Evolutionary conservation across 2,888 invertebrate species (phyloP), one percentile per base, ranked within the genome.

Genomic region (Hydraecia micacea): DNA sequence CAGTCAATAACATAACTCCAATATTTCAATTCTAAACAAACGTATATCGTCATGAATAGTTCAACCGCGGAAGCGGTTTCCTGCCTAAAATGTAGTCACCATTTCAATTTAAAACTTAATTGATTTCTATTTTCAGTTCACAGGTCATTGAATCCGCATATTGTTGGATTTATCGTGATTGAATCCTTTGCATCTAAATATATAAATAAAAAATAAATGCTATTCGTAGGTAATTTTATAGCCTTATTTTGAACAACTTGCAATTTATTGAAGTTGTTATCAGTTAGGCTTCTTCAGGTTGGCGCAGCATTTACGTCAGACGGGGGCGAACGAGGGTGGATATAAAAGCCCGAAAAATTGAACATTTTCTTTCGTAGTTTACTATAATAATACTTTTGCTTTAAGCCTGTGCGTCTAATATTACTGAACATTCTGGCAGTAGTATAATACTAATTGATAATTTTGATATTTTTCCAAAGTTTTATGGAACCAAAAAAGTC

Each of bases 11-110:
- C 80, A 73, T 58, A 73, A 80, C 72, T 65, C 39, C 42, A 80
- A 66, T 83, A 80, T 68, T 76, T 75, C 66, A 72, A 73, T 82
- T 75, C 77, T 73, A 84, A 85, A 81, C 81, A 76, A 85, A 67
- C 75, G 69, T 36, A 58, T 60, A n/a, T 55, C 55, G 42, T 32
- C 66, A 77, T 77, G 69, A 81, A 85, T 77, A 81, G 77, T 66
- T 70, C 52, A 52, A 75, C 82, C 82, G 62, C 77, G 36, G 66
- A 76, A 62, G 74, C 66, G 58, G 86, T 81, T 85, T 46, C n/a
- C 69, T 36, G 36, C 18, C 58, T 63, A 69, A 84, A 80, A 80
- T 76, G 39, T 76, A 73, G 60, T 72, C 58, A 42, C 63, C 60
- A 69, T 77, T 82, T 73, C 73, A 86, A 82, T 85, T 73, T 58